Base-by-base conservation (phyloP, 2,113 vertebrate species). In the Sinocyclocheilus anshuiensis region DNA sequence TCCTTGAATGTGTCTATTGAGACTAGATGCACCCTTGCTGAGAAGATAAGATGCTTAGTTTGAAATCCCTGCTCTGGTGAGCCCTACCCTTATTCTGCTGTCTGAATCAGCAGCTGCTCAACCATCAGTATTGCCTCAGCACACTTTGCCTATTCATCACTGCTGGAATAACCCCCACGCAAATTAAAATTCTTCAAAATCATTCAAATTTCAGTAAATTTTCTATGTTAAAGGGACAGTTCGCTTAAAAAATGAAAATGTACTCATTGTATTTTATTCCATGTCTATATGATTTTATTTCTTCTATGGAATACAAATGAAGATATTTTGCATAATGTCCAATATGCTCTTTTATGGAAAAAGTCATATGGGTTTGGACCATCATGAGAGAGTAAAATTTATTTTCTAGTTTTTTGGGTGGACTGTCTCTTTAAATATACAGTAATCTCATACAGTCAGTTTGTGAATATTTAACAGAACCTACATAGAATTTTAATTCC, bases 101-200 rank as follows among this genome's bases (percentile, higher is more conserved):
- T 45, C 12, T 81, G 36, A 63, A 81, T 81, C 15, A 79, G 77
- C 55, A 59, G 77, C 29, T 39, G 16, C 29, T 79, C 36, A 24
- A n/a, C 13, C 4, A n/a, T 59, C 1, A 45, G 22, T 61, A 80
- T 24, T 45, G 22, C 22, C 33, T 63, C 12, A 10, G 78, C 78
- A 81, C 13, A 24, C 36, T 65, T 65, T 45, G 36, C 78, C 13
- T 45, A 45, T 63, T 76, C 72, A 76, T 7, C 59, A 65, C 78
- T 45, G 57, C 78, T 63, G 78, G n/a, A 65, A 81, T 81, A 65
- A 81, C 55, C 20, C 33, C 6, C 77, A 80, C 33, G 22, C 77
- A 80, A 29, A 80, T 16, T 42, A 22, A 16, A 42, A 3, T 61
- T 57, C 0, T 80, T 16, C 6, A 42, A 45, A 74, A 13, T 74